These are phyloP conservation scores for Leptopilina syphax DNA, from an alignment of 2,888 invertebrate species.

Conservation along the genomic window DNA sequence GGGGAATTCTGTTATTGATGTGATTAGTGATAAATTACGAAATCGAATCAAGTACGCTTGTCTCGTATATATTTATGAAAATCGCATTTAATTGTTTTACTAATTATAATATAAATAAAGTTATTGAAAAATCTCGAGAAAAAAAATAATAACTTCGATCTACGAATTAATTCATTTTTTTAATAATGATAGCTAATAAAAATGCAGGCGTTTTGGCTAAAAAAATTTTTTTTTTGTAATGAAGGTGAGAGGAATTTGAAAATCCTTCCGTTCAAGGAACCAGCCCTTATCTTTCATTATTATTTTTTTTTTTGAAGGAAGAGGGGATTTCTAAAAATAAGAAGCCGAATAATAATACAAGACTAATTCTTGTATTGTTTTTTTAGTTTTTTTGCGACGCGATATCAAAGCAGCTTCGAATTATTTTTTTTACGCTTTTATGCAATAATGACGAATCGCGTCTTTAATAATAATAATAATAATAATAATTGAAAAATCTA, in stretches of 20 bases:
- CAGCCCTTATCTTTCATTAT: slow-evolving; percentile 50
- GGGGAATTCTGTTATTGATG: too few relatives aligned
- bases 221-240: neutral
- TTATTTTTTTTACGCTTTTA: slow-evolving; percentile 51
- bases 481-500: slow-evolving; percentile 57
- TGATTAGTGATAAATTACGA: too few relatives aligned
- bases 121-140: slow-evolving; percentile 15
- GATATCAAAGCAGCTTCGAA: slow-evolving; percentile 53
- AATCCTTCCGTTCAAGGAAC: slow-evolving; percentile 53
- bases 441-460: too few relatives aligned
- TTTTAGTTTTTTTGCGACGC: slow-evolving; percentile 48
- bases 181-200: neutral
- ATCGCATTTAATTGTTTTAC: neutral
- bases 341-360: slow-evolving; percentile 57
- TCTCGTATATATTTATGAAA: neutral
- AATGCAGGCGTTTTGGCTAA: slow-evolving; percentile 19
- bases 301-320: slow-evolving; percentile 21
- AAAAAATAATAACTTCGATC: slow-evolving; percentile 27
- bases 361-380: slow-evolving; percentile 50
- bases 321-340: slow-evolving; percentile 51
- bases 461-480: neutral
- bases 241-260: neutral
- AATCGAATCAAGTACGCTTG: too few relatives aligned
- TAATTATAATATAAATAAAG: neutral
- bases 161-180: slow-evolving; percentile 26